These are phyloP conservation scores for Noctua janthina DNA, from an alignment of 2,888 invertebrate species.

Conservation along the genomic window DNA sequence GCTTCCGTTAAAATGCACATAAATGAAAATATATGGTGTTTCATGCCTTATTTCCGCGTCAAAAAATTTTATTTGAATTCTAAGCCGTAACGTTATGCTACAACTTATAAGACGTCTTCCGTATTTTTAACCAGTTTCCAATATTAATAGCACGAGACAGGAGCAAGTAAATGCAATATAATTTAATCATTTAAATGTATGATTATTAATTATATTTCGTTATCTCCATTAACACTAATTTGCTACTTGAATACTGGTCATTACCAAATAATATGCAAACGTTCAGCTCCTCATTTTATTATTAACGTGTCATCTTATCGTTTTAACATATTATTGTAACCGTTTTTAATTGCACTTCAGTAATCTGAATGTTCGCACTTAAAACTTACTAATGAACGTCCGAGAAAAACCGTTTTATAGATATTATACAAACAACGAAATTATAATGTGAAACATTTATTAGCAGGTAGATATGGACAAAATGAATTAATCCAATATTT, in stretches of 20 bases:
- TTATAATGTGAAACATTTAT: slow-evolving; percentile 69
- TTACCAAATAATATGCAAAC: slow-evolving; percentile 52
- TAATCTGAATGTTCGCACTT: slow-evolving; percentile 59
- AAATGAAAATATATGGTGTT: slow-evolving; percentile 30
- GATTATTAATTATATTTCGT: slow-evolving; percentile 38
- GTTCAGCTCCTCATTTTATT: slow-evolving; percentile 41
- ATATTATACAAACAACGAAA: slow-evolving; percentile 59
- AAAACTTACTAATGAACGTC: slow-evolving; percentile 54
- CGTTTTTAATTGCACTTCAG: slow-evolving; percentile 57
- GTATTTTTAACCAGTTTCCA: slow-evolving; percentile 24
- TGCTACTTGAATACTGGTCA: slow-evolving; percentile 46
- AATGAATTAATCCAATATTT: slow-evolving; percentile 83
- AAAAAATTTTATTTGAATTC: not conserved
- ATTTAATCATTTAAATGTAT: slow-evolving; percentile 11
- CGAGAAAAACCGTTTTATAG: slow-evolving; percentile 48
- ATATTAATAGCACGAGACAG: not conserved
- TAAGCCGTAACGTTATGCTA: slow-evolving; percentile 4
- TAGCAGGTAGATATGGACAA: slow-evolving; percentile 70
- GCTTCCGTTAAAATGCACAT: slow-evolving; percentile 56
- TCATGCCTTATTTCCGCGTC: slow-evolving; percentile 4
- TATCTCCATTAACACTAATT: slow-evolving; percentile 49
- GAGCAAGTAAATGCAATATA: slow-evolving; percentile 11
- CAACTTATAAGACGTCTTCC: not conserved
- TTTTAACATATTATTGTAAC: slow-evolving; percentile 52
- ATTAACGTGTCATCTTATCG: slow-evolving; percentile 44